Evolutionary conservation across 2,888 invertebrate species (phyloP).

Genomic region (Heliconius erato): DNA sequence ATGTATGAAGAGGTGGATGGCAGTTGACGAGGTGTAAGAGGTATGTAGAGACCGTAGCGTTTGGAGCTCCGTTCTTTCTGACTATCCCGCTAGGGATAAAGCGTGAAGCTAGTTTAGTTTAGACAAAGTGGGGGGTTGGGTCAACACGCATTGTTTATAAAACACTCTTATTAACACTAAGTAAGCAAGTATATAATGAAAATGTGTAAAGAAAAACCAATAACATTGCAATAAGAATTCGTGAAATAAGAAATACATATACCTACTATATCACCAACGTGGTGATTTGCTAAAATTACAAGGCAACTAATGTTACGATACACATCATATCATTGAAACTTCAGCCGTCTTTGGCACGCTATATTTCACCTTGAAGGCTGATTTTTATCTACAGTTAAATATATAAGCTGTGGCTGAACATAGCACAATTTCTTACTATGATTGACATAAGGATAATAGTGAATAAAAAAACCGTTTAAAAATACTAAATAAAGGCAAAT

Average conservation of each 20-base stretch:
- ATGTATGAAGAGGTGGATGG: too few species aligned
- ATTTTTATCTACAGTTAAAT: constrained; percentile 36
- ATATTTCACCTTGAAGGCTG: constrained; percentile 67
- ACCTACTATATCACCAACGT: constrained; percentile 11
- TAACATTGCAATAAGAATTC: not conserved
- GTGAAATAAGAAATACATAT: not conserved
- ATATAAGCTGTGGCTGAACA: not conserved
- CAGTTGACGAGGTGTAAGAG: too few species aligned
- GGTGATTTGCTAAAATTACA: constrained; percentile 53
- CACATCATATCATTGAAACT: constrained; percentile 62
- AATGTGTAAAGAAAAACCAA: not conserved
- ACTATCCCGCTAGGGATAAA: too few species aligned
- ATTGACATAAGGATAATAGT: not conserved
- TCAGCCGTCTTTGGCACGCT: constrained; percentile 68
- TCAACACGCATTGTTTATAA: too few species aligned
- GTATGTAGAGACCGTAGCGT: too few species aligned
- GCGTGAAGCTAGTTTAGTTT: too few species aligned
- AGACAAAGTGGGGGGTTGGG: too few species aligned
- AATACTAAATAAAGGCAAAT: not conserved
- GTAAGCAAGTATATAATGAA: too few species aligned
- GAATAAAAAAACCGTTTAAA: not conserved
- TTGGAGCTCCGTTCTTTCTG: too few species aligned
- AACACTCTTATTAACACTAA: too few species aligned
- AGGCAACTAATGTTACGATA: constrained; percentile 56
- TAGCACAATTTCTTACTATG: not conserved